Evolutionary conservation across 1,140 invertebrate genomes (phyloP).

Genomic region (Paraescarpia echinospica): DNA sequence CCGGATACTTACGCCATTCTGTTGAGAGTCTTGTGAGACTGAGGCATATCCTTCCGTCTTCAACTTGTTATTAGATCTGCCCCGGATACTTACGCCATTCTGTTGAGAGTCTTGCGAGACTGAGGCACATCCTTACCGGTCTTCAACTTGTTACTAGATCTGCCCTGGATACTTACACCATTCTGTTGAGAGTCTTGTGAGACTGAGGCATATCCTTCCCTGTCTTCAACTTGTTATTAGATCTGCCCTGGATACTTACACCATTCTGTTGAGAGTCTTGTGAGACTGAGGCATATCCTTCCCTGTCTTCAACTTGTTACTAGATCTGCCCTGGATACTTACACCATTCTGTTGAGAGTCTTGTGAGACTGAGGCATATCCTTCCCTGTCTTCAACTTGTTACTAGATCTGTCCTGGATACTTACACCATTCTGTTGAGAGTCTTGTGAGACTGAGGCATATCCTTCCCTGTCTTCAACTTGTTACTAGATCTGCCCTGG

Average conservation of each 20-base stretch:
- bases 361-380: not conserved
- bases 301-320: not conserved
- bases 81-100: constrained; percentile 8
- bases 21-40: not conserved
- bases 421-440: constrained; percentile 8
- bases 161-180: constrained; percentile 1
- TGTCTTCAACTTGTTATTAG: not conserved
- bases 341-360: constrained; percentile 10
- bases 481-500: not conserved
- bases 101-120: not conserved
- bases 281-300: not conserved
- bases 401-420: not conserved
- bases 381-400: not conserved
- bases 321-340: not conserved
- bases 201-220: not conserved
- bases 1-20: constrained; percentile 8
- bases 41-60: not conserved
- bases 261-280: constrained; percentile 10
- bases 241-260: not conserved
- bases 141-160: not conserved
- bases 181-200: not conserved
- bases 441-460: not conserved
- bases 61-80: not conserved
- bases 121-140: not conserved
- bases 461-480: not conserved